Conservation (phyloP, 2,113 vertebrate genomes). For the Ibidorhyncha struthersii region DNA sequence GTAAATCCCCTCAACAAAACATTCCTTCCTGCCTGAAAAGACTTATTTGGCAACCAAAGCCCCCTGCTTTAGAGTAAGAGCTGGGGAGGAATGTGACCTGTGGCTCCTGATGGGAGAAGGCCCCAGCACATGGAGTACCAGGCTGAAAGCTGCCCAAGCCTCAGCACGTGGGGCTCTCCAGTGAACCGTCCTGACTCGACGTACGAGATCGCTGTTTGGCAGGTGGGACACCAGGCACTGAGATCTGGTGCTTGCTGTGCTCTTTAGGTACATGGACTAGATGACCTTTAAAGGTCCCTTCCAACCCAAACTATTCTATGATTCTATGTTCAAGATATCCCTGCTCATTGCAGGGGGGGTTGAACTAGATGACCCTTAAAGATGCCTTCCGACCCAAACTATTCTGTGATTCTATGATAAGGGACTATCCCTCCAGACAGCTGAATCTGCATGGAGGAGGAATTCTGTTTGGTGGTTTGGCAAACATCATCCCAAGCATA, state of each 20-base stretch:
- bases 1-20: constrained; percentile 56
- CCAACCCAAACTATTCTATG: neutral
- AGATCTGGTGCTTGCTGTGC: neutral
- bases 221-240: neutral
- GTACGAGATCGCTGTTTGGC: fast-evolving
- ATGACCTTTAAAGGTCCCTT: neutral
- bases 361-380: neutral
- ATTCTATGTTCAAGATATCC: neutral
- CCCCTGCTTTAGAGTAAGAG: constrained; percentile 13
- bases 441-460: neutral
- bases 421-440: neutral
- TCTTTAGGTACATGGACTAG: neutral
- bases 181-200: neutral
- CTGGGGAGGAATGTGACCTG: constrained; percentile 40
- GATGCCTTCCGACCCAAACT: neutral
- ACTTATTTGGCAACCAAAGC: constrained; percentile 33
- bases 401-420: neutral
- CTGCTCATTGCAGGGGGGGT: neutral
- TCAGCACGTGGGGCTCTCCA: neutral
- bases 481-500: neutral
- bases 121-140: neutral
- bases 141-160: neutral
- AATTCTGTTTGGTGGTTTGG: neutral
- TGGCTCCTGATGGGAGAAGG: neutral
- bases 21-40: constrained; percentile 53